Evolutionary conservation across 2,888 invertebrate genomes (phyloP).

Genomic region (Cynaeus angustus): DNA sequence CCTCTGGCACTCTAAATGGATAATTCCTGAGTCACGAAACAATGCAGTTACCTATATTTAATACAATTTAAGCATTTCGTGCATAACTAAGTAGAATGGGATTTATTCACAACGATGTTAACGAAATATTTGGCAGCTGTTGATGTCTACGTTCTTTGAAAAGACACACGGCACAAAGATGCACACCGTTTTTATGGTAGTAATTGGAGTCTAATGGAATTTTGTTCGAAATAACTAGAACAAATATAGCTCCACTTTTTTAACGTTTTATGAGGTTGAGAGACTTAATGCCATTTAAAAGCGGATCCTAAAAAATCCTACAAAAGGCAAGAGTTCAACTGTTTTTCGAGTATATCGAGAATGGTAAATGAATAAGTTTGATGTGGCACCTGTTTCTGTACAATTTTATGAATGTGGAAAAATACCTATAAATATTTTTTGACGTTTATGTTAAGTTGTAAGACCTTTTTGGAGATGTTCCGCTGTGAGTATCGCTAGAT

Average conservation of each 20-base stretch:
- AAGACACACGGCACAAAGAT: slow-evolving; percentile 18
- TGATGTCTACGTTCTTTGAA: slow-evolving; percentile 41
- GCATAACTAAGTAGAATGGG: slow-evolving; percentile 34
- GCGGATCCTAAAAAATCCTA: not conserved
- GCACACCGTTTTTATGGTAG: slow-evolving; percentile 6
- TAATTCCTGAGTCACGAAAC: slow-evolving; percentile 37
- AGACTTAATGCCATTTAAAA: too few species aligned
- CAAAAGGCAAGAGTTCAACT: too few species aligned
- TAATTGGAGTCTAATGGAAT: slow-evolving; percentile 2
- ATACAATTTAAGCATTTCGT: slow-evolving; percentile 45
- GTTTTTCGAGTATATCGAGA: too few species aligned
- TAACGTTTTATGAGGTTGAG: too few species aligned
- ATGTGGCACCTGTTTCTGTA: slow-evolving; percentile 4
- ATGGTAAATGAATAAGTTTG: not conserved
- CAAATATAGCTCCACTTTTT: not conserved
- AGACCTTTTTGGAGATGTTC: slow-evolving; percentile 19
- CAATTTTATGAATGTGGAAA: slow-evolving; percentile 5
- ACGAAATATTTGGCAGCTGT: slow-evolving; percentile 43
- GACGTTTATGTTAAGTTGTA: slow-evolving; percentile 26
- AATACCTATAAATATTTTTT: slow-evolving; percentile 23
- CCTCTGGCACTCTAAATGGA: slow-evolving; percentile 28
- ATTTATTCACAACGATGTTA: slow-evolving; percentile 36
- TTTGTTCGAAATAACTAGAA: not conserved
- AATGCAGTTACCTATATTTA: slow-evolving; percentile 44
- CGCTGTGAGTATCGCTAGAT: slow-evolving; percentile 9